These are phyloP conservation scores for Drosophila punjabiensis DNA, from an alignment of 1,140 invertebrate species.

Conservation along the genomic window DNA sequence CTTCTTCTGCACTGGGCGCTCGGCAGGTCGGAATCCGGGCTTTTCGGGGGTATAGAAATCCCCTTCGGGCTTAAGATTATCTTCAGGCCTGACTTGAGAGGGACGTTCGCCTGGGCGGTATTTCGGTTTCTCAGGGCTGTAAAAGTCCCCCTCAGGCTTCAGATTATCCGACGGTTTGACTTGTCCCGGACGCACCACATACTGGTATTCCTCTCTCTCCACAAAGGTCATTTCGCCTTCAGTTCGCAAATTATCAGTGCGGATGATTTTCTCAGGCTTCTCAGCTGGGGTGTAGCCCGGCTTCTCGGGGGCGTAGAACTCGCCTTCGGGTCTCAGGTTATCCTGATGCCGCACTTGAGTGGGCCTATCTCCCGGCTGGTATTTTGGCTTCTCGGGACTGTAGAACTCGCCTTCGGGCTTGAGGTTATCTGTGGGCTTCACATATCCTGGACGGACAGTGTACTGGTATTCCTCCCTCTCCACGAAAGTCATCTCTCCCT, in stretches of 20 bases:
- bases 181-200: slow-evolving; percentile 87
- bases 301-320: slow-evolving; percentile 88
- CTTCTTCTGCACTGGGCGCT: slow-evolving; percentile 78
- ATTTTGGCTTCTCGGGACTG: slow-evolving; percentile 75
- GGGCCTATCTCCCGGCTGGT: slow-evolving; percentile 68
- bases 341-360: slow-evolving; percentile 86
- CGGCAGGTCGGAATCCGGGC: slow-evolving; percentile 67
- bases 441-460: slow-evolving; percentile 87
- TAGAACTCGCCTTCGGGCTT: slow-evolving; percentile 88
- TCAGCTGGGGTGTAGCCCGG: slow-evolving; percentile 87
- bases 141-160: slow-evolving; percentile 86
- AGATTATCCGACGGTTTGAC: slow-evolving; percentile 89
- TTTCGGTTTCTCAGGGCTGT: slow-evolving; percentile 70
- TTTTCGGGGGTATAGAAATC: slow-evolving; percentile 68
- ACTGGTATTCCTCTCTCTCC: slow-evolving; percentile 84
- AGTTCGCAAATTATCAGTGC: slow-evolving; percentile 87
- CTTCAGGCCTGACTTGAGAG: slow-evolving; percentile 78
- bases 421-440: slow-evolving; percentile 88
- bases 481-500: slow-evolving; percentile 86
- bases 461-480: slow-evolving; percentile 85
- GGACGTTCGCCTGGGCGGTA: slow-evolving; percentile 86
- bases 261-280: slow-evolving; percentile 86
- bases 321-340: slow-evolving; percentile 89
- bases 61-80: slow-evolving; percentile 66
- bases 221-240: slow-evolving; percentile 88